Evolutionary conservation across 2,888 invertebrate genomes (phyloP).

Genomic region (Acrobasis repandana): DNA sequence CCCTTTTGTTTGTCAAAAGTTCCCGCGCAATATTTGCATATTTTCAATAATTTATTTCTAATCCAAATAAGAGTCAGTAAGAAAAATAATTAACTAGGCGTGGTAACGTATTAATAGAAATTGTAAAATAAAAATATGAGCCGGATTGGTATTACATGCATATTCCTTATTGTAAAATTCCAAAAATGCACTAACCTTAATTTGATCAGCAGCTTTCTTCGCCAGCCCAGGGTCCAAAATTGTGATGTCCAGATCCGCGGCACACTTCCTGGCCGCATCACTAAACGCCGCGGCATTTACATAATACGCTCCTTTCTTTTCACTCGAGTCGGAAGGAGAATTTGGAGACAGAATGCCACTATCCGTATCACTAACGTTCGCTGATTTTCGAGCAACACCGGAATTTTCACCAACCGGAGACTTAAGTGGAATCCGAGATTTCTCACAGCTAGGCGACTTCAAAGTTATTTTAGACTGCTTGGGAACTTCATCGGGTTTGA

Average conservation of each 20-base stretch:
- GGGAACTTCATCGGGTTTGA: constrained; percentile 55
- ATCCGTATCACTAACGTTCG: constrained; percentile 84
- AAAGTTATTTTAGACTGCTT: constrained; percentile 56
- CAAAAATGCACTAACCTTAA: constrained; percentile 61
- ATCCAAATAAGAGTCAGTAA: no score
- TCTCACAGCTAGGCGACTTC: constrained; percentile 59
- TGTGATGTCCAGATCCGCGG: constrained; percentile 63
- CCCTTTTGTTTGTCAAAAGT: no score
- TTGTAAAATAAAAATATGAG: no score
- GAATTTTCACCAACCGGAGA: constrained; percentile 64
- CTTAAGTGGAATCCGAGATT: constrained; percentile 62
- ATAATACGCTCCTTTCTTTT: constrained; percentile 60
- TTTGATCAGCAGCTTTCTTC: constrained; percentile 74
- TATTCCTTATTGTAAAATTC: no score
- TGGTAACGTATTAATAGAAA: no score
- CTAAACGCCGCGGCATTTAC: constrained; percentile 71
- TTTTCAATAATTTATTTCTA: no score
- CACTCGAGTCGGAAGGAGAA: constrained; percentile 81
- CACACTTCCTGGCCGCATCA: constrained; percentile 60
- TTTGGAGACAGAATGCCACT: constrained; percentile 85
- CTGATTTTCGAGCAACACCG: constrained; percentile 57
- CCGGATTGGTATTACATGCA: no score
- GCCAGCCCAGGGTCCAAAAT: constrained; percentile 71
- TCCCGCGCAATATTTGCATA: no score
- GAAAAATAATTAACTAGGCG: no score